These are phyloP conservation scores for Silvanus unidentatus DNA, from an alignment of 2,888 invertebrate genomes.

Conservation along the genomic window DNA sequence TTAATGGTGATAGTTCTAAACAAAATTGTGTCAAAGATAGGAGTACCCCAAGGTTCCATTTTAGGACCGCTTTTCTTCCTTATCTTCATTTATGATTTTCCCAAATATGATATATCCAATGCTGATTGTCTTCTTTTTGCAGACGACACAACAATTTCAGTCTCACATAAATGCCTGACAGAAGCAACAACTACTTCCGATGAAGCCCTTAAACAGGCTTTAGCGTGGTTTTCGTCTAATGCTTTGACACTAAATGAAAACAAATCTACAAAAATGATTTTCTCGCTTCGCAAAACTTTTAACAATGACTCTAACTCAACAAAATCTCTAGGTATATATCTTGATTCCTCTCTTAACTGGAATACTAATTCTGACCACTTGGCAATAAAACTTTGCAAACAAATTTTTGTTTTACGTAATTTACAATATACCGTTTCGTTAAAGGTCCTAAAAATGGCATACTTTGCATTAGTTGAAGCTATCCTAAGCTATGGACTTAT, in stretches of 20 bases:
- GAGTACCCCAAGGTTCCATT: conserved; percentile 7
- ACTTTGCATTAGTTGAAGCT: conserved; percentile 9
- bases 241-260: conserved; percentile 3
- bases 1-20: conserved; percentile 1
- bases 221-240: conserved; percentile 8
- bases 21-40: not conserved
- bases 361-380: conserved; percentile 3
- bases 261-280: conserved; percentile 4
- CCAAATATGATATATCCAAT: not conserved
- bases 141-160: conserved; percentile 6
- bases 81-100: conserved; percentile 7
- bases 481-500: conserved; percentile 6
- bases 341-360: conserved; percentile 6
- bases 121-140: conserved; percentile 7
- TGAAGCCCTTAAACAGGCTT: not conserved
- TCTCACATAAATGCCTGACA: not conserved
- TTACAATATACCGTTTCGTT: conserved; percentile 5
- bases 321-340: conserved; percentile 6
- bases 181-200: conserved; percentile 1
- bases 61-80: conserved; percentile 7
- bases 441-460: conserved; percentile 4
- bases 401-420: conserved; percentile 8
- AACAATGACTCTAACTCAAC: not conserved
- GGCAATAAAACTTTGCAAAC: conserved; percentile 5
- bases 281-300: not conserved